Percentiles rank a stretch among this genome's conserved stretches.
Conservation (phyloP, 2,113 vertebrate genomes). For the Pycnonotus jocosus region DNA sequence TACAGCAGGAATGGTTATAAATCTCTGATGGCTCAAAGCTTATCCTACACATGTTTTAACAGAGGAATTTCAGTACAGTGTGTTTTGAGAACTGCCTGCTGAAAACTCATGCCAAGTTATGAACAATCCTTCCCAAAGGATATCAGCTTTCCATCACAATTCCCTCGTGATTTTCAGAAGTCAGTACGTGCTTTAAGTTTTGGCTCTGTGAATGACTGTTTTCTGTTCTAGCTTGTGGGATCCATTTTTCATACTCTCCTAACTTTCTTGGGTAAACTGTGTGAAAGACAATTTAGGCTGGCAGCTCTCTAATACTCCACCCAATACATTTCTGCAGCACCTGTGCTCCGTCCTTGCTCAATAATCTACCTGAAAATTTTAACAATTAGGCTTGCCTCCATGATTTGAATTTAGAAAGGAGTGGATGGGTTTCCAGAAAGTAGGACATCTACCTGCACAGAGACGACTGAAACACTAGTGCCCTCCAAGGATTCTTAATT, state of each 20-base stretch:
- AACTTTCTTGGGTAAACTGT: neutral
- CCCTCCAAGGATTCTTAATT: neutral
- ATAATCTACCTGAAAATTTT: neutral
- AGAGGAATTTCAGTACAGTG: neutral
- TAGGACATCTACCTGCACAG: neutral
- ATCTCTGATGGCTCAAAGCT: neutral
- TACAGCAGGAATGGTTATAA: neutral
- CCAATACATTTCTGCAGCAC: neutral
- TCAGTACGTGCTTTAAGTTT: neutral
- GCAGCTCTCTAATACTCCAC: neutral
- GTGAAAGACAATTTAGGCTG: conserved; percentile 3
- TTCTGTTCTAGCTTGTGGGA: neutral
- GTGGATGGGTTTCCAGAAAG: neutral
- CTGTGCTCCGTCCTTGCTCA: neutral
- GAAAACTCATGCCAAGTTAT: neutral
- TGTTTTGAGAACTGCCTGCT: neutral
- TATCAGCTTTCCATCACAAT: neutral
- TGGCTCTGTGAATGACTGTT: neutral
- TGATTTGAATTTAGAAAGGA: neutral
- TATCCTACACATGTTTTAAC: neutral
- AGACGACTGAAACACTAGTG: neutral
- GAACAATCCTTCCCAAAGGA: neutral
- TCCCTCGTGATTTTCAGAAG: conserved; percentile 2
- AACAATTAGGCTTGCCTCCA: neutral
- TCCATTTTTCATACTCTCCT: neutral